Base-by-base conservation (phyloP, 2,888 invertebrate genomes). In the Lasioglossum calceatum region DNA sequence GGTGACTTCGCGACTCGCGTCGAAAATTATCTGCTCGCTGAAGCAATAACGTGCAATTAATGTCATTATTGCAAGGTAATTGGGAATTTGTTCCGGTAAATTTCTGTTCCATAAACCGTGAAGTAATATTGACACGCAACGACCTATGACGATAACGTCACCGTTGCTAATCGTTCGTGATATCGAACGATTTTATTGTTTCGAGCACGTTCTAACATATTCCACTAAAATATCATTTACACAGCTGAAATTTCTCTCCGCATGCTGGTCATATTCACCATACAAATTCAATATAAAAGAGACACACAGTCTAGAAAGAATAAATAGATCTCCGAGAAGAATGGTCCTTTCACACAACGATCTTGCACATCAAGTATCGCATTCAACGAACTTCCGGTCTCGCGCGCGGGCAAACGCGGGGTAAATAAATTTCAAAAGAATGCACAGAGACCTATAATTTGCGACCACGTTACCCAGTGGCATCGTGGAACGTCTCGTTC, bases 11-110 rank as follows among this genome's bases (percentile, higher is more conserved):
- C 58, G 72, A 76, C 82, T 79, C 64, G 79, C 67, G 70, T 77
- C 85, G 85, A 80, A 84, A 85, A 79, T 85, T 85, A 79, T 85
- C 76, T 73, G 85, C 76, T 70, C 76, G 54, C 50, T 44, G 79
- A 44, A 84, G 84, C 79, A 79, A 76, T 80, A 79, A 79, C 84
- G 84, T 79, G 85, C 76, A 79, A 84, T 85, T 85, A 85, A 85
- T 84, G 77, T 80, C 79, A 84, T 85, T 85, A 85, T 84, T 79
- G 73, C 73, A 47, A 77, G 79, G 58, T 85, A 85, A 85, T 84
- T 84, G 79, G 76, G 79, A 77, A 73, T 85, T 79, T 84, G 85
- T 85, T 85, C 84, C 85, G 77, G 73, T 80, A 70, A 84, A 85
- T 85, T 80, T 85, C 85, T 77, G 64, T 77, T 74, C 71, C 61